A percentile compares a stretch with the other conserved stretches of the same genome.
Evolutionary conservation across 2,113 vertebrate species (phyloP).

Genomic region (Gila orcuttii): DNA sequence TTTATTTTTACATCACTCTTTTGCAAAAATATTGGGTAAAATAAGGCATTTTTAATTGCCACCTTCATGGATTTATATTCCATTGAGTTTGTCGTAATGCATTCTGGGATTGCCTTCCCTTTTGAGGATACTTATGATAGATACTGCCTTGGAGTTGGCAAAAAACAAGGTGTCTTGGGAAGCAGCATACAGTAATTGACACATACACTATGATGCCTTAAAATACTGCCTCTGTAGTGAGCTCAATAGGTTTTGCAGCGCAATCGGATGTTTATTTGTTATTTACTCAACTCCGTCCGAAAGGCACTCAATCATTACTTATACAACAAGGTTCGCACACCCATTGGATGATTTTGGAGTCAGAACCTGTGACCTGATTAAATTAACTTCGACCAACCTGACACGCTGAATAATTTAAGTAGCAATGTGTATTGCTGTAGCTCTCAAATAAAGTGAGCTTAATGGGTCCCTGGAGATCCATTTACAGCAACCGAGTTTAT

Average conservation of each 20-base stretch:
- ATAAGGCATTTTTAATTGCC: conserved; percentile 4
- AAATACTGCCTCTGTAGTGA: background rate
- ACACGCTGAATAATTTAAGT: conserved; percentile 52
- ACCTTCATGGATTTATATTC: background rate
- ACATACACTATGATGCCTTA: background rate
- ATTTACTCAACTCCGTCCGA: background rate
- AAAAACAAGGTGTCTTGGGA: background rate
- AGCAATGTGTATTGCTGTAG: conserved; percentile 25
- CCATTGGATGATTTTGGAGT: conserved; percentile 1
- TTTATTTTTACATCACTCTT: background rate
- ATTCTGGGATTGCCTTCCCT: background rate
- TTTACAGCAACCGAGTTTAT: conserved; percentile 39
- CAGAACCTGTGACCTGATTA: conserved; percentile 53
- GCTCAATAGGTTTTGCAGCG: background rate
- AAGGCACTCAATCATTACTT: conserved; percentile 8
- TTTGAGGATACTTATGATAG: background rate
- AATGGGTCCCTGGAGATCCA: conserved; percentile 50
- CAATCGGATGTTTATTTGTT: conserved; percentile 18
- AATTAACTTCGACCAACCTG: conserved; percentile 45
- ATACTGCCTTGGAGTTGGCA: background rate
- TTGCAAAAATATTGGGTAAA: background rate
- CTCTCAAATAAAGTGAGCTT: conserved; percentile 52
- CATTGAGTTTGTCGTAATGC: background rate
- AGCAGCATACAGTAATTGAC: background rate
- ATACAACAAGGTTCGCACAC: background rate